Conservation (phyloP, 2,888 invertebrate species). For the Plebejus melissa region DNA sequence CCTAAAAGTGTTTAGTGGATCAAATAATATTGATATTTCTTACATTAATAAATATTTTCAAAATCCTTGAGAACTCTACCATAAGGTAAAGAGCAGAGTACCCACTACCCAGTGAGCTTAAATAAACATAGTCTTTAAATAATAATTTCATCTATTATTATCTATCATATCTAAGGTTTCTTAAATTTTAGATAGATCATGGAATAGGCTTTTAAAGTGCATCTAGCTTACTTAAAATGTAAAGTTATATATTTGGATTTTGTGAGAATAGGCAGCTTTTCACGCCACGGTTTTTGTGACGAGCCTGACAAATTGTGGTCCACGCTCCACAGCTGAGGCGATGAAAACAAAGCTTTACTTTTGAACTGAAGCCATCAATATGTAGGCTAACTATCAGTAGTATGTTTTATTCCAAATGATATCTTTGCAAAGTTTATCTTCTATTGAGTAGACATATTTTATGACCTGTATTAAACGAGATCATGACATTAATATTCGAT, state of each 20-base stretch:
- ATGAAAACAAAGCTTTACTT: slow-evolving; percentile 15
- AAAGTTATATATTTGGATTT: slow-evolving; percentile 24
- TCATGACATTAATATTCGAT: no score
- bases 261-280: slow-evolving; percentile 31
- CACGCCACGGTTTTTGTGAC: slow-evolving; percentile 32
- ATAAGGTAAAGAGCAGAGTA: no score
- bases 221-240: neutral
- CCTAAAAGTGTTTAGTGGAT: neutral
- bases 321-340: slow-evolving; percentile 18
- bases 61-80: no score
- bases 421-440: neutral
- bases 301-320: slow-evolving; percentile 28
- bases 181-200: neutral
- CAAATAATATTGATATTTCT: neutral
- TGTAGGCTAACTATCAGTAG: neutral
- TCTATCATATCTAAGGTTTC: neutral
- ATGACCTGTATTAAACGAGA: no score
- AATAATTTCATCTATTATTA: no score
- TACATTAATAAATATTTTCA: neutral
- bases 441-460: no score
- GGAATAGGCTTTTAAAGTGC: no score
- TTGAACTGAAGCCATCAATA: neutral
- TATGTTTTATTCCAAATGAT: neutral
- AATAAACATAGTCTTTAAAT: no score
- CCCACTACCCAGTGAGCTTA: no score